These are phyloP conservation scores for Dendrolimus pini DNA, from an alignment of 2,888 invertebrate species.

Conservation along the genomic window DNA sequence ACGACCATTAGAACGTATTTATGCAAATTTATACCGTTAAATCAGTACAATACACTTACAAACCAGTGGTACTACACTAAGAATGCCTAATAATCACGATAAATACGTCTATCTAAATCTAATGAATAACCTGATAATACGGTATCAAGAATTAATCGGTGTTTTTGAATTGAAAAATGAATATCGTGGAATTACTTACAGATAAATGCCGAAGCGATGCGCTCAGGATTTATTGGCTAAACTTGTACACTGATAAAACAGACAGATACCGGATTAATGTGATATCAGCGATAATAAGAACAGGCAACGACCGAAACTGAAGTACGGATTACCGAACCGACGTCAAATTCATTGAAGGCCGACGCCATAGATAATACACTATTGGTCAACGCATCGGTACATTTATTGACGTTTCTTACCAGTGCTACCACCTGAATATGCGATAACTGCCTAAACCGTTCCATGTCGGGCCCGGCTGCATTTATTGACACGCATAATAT, in stretches of 20 bases:
- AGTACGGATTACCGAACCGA: too few relatives aligned
- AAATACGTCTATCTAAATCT: background rate
- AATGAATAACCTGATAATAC: background rate
- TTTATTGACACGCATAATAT: too few relatives aligned
- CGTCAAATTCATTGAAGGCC: too few relatives aligned
- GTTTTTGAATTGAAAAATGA: background rate
- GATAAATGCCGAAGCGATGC: conserved; percentile 5
- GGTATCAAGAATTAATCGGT: background rate
- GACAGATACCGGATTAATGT: background rate
- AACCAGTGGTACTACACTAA: background rate
- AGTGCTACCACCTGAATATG: too few relatives aligned
- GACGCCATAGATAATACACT: too few relatives aligned
- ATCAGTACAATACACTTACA: background rate
- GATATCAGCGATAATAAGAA: background rate
- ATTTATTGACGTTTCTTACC: too few relatives aligned
- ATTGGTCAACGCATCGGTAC: too few relatives aligned
- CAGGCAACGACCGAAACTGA: background rate
- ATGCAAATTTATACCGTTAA: background rate
- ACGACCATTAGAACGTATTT: background rate
- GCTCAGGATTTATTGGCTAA: background rate
- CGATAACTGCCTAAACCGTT: too few relatives aligned
- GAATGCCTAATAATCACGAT: background rate
- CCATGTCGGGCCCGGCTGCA: too few relatives aligned
- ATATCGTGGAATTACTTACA: conserved; percentile 3
- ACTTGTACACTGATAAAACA: background rate